Percentiles rank a stretch among this genome's conserved stretches.
Evolutionary conservation across 2,888 invertebrate species (phyloP).

Genomic region (Bellardia pandia): DNA sequence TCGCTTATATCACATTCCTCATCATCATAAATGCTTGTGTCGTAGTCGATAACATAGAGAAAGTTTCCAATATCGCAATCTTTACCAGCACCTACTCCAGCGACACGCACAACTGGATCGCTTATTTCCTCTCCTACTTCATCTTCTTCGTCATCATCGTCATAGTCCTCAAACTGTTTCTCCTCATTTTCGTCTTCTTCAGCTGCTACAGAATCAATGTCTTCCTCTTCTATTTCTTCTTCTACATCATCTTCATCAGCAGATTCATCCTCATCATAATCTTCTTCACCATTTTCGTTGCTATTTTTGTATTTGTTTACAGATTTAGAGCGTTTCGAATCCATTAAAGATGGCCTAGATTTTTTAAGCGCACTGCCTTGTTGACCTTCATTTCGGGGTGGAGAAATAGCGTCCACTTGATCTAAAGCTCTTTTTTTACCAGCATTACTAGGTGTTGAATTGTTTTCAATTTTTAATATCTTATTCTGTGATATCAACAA

Average conservation of each 20-base stretch:
- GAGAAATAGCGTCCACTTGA: conserved; percentile 76
- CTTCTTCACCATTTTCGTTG: conserved; percentile 77
- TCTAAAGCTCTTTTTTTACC: conserved; percentile 78
- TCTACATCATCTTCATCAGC: conserved; percentile 75
- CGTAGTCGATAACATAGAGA: conserved; percentile 20
- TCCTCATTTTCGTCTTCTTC: conserved; percentile 80
- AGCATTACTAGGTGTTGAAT: conserved; percentile 65
- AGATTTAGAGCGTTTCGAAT: conserved; percentile 81
- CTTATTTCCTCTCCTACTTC: conserved; percentile 88
- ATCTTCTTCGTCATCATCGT: conserved; percentile 77
- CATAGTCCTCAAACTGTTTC: conserved; percentile 78
- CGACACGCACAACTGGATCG: conserved; percentile 89
- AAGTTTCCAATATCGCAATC: conserved; percentile 86
- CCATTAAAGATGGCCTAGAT: conserved; percentile 80
- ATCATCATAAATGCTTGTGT: conserved; percentile 6
- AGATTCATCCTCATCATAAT: conserved; percentile 77
- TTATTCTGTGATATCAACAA: conserved; percentile 81
- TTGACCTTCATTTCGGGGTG: conserved; percentile 57
- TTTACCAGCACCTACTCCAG: conserved; percentile 89
- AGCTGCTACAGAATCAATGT: conserved; percentile 81
- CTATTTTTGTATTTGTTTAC: conserved; percentile 81
- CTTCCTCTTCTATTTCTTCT: conserved; percentile 79
- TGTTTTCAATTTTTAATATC: conserved; percentile 67
- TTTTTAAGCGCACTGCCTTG: conserved; percentile 75
- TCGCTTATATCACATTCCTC: conserved; percentile 85